These are phyloP conservation scores for Isoperla grammatica DNA, from an alignment of 2,888 invertebrate species.

Conservation along the genomic window DNA sequence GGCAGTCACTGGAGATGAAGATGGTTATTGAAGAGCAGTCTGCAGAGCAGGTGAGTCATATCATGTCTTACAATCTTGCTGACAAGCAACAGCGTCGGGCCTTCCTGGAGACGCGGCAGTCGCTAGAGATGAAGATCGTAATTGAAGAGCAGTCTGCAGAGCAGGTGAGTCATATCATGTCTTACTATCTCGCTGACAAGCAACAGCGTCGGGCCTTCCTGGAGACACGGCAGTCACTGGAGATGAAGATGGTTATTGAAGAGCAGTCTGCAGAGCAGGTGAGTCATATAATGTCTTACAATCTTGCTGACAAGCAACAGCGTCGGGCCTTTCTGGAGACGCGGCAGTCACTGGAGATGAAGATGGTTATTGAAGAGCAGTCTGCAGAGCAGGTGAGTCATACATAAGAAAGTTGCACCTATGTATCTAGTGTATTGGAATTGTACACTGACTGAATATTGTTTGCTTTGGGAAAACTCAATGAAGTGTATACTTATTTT, in stretches of 20 bases:
- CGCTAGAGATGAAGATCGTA: conserved; percentile 83
- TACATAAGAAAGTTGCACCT: too few species aligned
- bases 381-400: conserved; percentile 87
- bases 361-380: conserved; percentile 88
- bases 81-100: conserved; percentile 85
- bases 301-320: conserved; percentile 78
- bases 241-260: conserved; percentile 87
- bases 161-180: too few species aligned
- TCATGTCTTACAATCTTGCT: conserved; percentile 62
- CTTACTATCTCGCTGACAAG: conserved; percentile 71
- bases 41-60: conserved; percentile 69
- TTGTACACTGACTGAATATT: too few species aligned
- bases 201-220: conserved; percentile 84
- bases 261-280: conserved; percentile 92
- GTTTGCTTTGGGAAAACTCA: too few species aligned
- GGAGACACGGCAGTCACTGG: conserved; percentile 84
- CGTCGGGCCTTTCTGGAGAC: conserved; percentile 85
- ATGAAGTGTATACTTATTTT: too few species aligned
- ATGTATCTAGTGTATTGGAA: too few species aligned
- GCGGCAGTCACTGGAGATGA: conserved; percentile 83
- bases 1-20: conserved; percentile 86
- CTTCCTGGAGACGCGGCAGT: conserved; percentile 84
- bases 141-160: conserved; percentile 92
- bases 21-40: conserved; percentile 91
- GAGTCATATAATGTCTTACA: too few species aligned